Evolutionary conservation across 1,140 invertebrate genomes (phyloP).

Genomic region (Myzus persicae): DNA sequence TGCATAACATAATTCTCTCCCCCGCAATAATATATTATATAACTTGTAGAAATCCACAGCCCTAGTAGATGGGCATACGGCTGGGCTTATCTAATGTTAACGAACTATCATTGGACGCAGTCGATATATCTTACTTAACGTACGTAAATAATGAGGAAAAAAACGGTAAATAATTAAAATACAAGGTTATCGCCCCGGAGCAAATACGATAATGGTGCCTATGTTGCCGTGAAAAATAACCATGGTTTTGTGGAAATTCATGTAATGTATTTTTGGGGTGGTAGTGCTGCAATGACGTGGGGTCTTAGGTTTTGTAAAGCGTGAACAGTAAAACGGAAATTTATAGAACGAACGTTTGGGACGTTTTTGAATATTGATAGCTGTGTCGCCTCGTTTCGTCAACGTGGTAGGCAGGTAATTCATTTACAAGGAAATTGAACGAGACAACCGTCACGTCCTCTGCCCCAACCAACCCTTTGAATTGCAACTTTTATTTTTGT

Average conservation of each 20-base stretch:
- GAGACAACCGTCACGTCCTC: neutral
- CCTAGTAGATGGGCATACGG: too few species aligned
- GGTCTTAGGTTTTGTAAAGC: neutral
- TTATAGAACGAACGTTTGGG: neutral
- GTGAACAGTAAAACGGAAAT: neutral
- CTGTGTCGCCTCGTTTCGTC: neutral
- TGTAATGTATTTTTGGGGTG: neutral
- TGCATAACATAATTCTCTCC: too few species aligned
- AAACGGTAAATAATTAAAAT: neutral
- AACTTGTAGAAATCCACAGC: too few species aligned
- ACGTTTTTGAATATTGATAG: conserved; percentile 11
- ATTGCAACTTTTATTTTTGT: neutral
- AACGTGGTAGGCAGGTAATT: neutral
- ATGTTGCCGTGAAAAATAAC: neutral
- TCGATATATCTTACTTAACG: neutral
- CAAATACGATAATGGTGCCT: neutral
- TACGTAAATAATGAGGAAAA: neutral
- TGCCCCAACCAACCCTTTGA: neutral
- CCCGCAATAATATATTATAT: too few species aligned
- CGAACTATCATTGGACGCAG: neutral
- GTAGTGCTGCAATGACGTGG: neutral
- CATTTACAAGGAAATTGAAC: neutral
- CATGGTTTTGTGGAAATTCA: neutral
- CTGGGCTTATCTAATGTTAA: neutral
- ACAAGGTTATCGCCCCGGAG: neutral